A percentile compares a stretch with the other conserved stretches of the same genome.
Conservation (phyloP, 2,888 invertebrate species). For the Caenorhabditis plicata region DNA sequence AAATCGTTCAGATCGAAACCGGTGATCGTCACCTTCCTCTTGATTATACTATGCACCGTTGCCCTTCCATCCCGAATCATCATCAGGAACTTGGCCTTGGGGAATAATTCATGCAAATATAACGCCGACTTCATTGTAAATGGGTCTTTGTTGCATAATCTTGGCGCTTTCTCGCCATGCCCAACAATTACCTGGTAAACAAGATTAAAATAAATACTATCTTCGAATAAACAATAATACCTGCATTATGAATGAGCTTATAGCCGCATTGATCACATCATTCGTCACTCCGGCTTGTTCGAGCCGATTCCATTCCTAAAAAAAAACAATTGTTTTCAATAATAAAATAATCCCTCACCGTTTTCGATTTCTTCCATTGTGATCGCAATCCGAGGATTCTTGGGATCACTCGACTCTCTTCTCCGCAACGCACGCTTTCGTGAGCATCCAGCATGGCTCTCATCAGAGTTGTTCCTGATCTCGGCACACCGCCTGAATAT, state of each 20-base stretch:
- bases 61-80: constrained; percentile 85
- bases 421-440: constrained; percentile 77
- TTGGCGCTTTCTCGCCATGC: constrained; percentile 86
- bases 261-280: constrained; percentile 88
- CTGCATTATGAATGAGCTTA: constrained; percentile 83
- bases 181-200: constrained; percentile 75
- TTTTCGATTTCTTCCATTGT: constrained; percentile 91
- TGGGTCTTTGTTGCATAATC: constrained; percentile 98
- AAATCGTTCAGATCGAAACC: constrained; percentile 92
- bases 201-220: not conserved
- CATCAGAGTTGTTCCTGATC: constrained; percentile 95
- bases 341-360: too few species aligned
- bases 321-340: too few species aligned
- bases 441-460: constrained; percentile 97
- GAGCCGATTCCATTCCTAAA: constrained; percentile 75
- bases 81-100: constrained; percentile 94
- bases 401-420: constrained; percentile 81
- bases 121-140: constrained; percentile 94
- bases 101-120: constrained; percentile 90
- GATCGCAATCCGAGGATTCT: constrained; percentile 89
- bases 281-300: constrained; percentile 91
- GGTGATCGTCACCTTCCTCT: constrained; percentile 81
- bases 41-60: constrained; percentile 96
- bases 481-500: constrained; percentile 68
- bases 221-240: constrained; percentile 14